Base-by-base conservation (phyloP, 2,113 vertebrate genomes). In the Oreamnos americanus region DNA sequence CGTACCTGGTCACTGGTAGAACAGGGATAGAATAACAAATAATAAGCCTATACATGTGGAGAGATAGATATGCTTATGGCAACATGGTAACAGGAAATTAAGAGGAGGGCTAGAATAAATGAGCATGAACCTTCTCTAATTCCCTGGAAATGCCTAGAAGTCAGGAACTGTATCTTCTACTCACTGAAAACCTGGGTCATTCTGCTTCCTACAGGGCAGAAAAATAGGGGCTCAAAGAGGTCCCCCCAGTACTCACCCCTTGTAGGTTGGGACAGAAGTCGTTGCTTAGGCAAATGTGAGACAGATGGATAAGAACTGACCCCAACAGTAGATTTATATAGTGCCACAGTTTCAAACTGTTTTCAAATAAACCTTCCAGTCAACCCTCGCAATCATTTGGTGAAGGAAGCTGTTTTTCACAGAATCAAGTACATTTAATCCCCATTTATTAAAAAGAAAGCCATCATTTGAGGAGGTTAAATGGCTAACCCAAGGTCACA, bases 371-470 rank as follows among this genome's bases (percentile, higher is more conserved):
- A 55, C n/a, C 76, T 7, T 47, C 7, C 47, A 81, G 28, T 6
- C 13, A 47, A 28, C 12, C 45, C 26, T 94, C 76, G 28, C 5
- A 87, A 87, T 58, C 28, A 28, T 33, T 64, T 87, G 87, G 81
- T 57, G 45, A 84, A 95, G 19, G 57, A 60, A 49, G 43, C 4
- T 43, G 17, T n/a, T 96, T 71, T 86, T 91, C 49, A 25, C 23
- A 90, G 67, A 88, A 62, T 30, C 39, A 58, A 92, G 12, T 82
- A 64, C 13, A 58, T 71, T 64, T 94, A 64, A 90, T 67, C 71
- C 10, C 76, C 55, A 74, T 87, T 94, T 51, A 33, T 17, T 91
- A 12, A 95, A 88, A 67, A 33, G 19, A 78, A 96, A 92, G 5
- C 12, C 43, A 74, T 26, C 4, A 3, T 82, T 51, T 51, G 39